Evolutionary conservation across 2,797 vertebrate species (phyloP).

Genomic region (Myiothlypis chrysogaster): DNA sequence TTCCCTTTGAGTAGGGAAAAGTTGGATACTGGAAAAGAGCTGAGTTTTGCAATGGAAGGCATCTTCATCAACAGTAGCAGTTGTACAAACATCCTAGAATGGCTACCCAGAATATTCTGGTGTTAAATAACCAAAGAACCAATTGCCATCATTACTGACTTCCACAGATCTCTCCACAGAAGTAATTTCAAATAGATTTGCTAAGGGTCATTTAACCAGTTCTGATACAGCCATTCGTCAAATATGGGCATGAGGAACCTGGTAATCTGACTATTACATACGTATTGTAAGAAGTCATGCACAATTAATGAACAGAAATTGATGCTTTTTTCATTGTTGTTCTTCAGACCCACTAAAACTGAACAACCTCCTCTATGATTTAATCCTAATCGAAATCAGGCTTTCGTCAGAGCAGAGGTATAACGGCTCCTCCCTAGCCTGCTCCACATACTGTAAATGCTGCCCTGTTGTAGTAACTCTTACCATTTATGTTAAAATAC

Average conservation of each 20-base stretch:
- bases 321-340: not conserved
- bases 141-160: not conserved
- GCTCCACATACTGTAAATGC: not conserved
- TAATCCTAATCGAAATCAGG: not conserved
- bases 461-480: not conserved
- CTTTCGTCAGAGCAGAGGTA: not conserved
- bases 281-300: not conserved
- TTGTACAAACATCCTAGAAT: not conserved
- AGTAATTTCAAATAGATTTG: not conserved
- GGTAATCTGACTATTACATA: not conserved
- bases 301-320: not conserved
- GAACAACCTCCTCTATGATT: not conserved
- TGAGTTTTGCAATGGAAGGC: not conserved
- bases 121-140: not conserved
- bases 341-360: not conserved
- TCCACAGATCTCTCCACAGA: not conserved
- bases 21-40: not conserved
- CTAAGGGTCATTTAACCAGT: not conserved
- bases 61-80: not conserved
- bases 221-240: not conserved
- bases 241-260: not conserved
- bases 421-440: not conserved
- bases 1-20: not conserved
- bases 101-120: not conserved
- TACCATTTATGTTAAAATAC: not conserved